Evolutionary conservation across 2,888 invertebrate species (phyloP).

Genomic region (Rhingia campestris): DNA sequence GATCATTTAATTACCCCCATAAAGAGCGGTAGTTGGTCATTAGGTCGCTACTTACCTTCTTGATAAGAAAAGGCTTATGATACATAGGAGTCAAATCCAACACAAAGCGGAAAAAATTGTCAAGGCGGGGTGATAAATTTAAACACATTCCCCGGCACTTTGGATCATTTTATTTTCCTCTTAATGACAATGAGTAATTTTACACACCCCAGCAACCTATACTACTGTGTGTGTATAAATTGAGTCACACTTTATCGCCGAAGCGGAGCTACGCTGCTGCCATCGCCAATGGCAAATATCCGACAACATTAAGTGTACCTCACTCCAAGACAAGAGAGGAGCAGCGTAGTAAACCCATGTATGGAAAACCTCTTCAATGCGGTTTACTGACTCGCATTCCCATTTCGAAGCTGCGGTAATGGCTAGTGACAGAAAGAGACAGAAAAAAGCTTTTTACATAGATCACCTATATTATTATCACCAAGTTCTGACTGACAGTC

Average conservation of each 20-base stretch:
- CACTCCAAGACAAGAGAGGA: constrained; percentile 1
- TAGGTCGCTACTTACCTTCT: constrained; percentile 22
- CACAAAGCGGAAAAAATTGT: constrained; percentile 17
- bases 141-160: constrained; percentile 47
- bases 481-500: constrained; percentile 12
- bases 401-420: neutral
- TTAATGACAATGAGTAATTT: constrained; percentile 61
- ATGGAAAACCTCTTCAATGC: neutral
- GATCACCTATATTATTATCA: constrained; percentile 35
- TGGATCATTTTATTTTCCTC: constrained; percentile 56
- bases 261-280: constrained; percentile 1
- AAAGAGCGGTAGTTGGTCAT: constrained; percentile 49
- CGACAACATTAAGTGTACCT: constrained; percentile 1
- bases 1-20: constrained; percentile 48
- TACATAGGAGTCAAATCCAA: constrained; percentile 2
- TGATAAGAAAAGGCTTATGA: neutral
- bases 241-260: constrained; percentile 58
- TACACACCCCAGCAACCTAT: constrained; percentile 35
- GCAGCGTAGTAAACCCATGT: constrained; percentile 5
- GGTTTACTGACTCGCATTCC: constrained; percentile 24
- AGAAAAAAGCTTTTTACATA: neutral
- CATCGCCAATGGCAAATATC: constrained; percentile 40
- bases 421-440: neutral
- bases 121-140: constrained; percentile 54
- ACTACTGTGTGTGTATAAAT: constrained; percentile 43